Evolutionary conservation across 2,797 vertebrate genomes (phyloP), one percentile per base, ranked within the genome.

Genomic region (Eremophila alpestris): DNA sequence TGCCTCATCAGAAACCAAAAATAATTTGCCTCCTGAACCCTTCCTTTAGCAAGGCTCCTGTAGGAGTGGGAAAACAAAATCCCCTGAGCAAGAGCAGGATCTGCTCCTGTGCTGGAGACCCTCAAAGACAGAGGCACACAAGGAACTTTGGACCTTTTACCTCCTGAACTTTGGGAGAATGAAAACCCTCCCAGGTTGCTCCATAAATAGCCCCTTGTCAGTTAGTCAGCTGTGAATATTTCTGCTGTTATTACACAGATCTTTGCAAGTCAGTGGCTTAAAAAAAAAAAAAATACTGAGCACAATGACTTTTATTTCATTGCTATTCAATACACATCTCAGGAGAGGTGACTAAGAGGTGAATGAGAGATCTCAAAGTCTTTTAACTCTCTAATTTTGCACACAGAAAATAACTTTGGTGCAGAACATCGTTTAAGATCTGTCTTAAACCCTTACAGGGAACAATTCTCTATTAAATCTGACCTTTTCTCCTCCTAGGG

Each of bases 291-390:
- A 41, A 41, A 68, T 77, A 75, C 87, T 20, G 68, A 95, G 91
- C 77, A 96, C 90, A 92, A 92, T 92, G 90, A 52, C 74, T 95
- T 97, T 91, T 85, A 64, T 91, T 93, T 56, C 89, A 91, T 83
- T 90, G 77, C 41, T 91, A 96, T 94, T 94, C 93, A 88, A 81
- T 81, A 38, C 40, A 58, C 63, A 94, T 93, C 91, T 97, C 68
- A 58, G 69, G 84, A 90, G 96, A 82, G 93, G 92, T 96, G 94
- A 97, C 92, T 95, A 94, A 95, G 96, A 93, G 96, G 96, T 95
- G 92, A 97, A 92, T 73, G 90, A 96, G 88, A 70, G 82, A 78
- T 97, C 88, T 94, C 23, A 79, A 91, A 93, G 82, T 83, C 83
- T 91, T 62, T 93, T 65, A 89, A 88, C 82, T 74, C 90, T 69